Percentiles rank a stretch among this genome's conserved stretches.
phyloP scores from a whole-genome alignment of 1,140 invertebrate genomes.

The Goniozus legneri region DNA sequence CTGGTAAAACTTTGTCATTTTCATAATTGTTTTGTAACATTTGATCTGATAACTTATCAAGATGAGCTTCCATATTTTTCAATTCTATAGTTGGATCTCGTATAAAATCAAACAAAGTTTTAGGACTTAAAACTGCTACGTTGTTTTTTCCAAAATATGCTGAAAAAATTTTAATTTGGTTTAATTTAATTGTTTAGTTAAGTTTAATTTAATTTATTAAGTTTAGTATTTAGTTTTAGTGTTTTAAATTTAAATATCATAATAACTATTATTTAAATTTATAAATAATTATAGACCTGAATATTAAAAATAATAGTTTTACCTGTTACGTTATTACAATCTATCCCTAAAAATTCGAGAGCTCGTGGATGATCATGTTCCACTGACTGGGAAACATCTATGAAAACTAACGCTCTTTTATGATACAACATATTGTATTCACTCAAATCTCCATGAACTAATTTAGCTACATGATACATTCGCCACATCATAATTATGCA shows the following conservation, averaged over 20 bases:
- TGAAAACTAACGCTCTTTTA: constrained; percentile 80
- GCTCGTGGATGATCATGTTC: constrained; percentile 97
- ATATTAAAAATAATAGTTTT: too few species aligned
- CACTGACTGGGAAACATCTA: constrained; percentile 97
- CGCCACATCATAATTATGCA: constrained; percentile 88
- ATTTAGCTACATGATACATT: constrained; percentile 86
- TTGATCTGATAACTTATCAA: constrained; percentile 69
- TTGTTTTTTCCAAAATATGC: constrained; percentile 90
- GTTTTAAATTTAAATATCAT: constrained; percentile 2
- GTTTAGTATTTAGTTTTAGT: neutral
- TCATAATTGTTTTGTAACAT: constrained; percentile 61
- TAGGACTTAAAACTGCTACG: constrained; percentile 85
- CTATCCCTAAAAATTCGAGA: constrained; percentile 90
- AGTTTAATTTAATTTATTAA: neutral
- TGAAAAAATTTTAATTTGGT: constrained; percentile 37
- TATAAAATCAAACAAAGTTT: constrained; percentile 94
- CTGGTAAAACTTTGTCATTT: constrained; percentile 87
- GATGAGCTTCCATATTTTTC: constrained; percentile 76
- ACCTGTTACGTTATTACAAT: constrained; percentile 88
- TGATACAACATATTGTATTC: constrained; percentile 94
- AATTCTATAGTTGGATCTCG: constrained; percentile 84
- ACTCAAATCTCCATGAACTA: constrained; percentile 96
- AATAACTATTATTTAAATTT: constrained; percentile 1
- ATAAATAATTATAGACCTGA: too few species aligned
- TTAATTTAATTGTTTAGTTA: constrained; percentile 2